Evolutionary conservation across 1,140 invertebrate genomes (phyloP), one percentile per base, ranked within the genome.

Genomic region (Chymomyza costata): DNA sequence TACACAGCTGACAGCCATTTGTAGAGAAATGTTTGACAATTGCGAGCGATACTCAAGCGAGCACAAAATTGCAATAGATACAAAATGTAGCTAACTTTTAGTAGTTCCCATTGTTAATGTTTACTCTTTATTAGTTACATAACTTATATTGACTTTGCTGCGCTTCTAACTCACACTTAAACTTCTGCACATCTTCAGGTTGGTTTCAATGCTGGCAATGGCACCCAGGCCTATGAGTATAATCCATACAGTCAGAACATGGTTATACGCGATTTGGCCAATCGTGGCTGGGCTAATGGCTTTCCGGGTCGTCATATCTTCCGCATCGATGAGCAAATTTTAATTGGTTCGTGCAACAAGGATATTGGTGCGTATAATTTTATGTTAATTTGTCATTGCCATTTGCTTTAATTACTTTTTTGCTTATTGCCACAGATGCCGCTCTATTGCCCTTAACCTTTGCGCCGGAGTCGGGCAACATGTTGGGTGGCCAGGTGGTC

Each of bases 191-290:
- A 14, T 43, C 21, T 50, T 25, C 68, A 95, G 94, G 91, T 98
- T 70, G 96, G 96, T 28, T 98, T 98, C 86, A 98, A 98, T 83
- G 96, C 93, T 43, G 96, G 96, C 47, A 98, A 98, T 80, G 96
- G 94, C 10, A 98, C 95, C 1, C 90, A 92, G 81, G 92, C 91
- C 50, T 97, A 92, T 84, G 94, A 97, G 86, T 97, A 97, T 83
- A 90, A 89, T 45, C 96, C 96, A 0, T 97, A 96, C 86, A 97
- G 95, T 35, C 95, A 97, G 86, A 88, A 89, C 19, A 92, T 94
- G 16, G 93, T 95, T 13, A 88, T 97, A 6, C 88, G 93, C 53
- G 93, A 96, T 86, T 87, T 97, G 39, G 90, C 92, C 0, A 89
- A 90, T 7, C 89, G 94, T 69, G 96, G 96, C 13, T 95, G 91